A percentile compares a stretch with the other conserved stretches of the same genome.
These are phyloP conservation scores for Mus minutoides DNA, from an alignment of 2,797 vertebrate genomes.

Conservation along the genomic window DNA sequence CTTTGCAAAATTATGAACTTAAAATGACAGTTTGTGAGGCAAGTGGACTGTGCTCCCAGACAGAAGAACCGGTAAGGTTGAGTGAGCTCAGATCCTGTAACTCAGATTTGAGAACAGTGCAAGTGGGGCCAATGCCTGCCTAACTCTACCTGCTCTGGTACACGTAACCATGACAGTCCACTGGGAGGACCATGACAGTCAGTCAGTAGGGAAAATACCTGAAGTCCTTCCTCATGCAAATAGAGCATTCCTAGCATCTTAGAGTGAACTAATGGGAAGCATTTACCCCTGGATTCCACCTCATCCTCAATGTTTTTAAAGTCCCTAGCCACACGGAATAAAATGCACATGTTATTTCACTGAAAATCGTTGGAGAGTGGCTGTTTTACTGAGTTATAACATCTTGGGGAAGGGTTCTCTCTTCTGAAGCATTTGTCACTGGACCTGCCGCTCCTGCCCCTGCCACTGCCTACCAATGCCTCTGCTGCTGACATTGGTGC, in stretches of 20 bases:
- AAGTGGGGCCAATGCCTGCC: no score
- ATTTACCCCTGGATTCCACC: no score
- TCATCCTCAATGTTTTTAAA: no score
- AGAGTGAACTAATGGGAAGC: no score
- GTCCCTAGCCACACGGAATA: no score
- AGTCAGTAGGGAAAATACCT: no score
- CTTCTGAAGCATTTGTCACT: not conserved
- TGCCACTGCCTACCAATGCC: not conserved
- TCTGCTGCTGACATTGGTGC: not conserved
- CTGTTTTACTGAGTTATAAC: not conserved
- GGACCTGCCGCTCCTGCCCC: not conserved
- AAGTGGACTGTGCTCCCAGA: not conserved
- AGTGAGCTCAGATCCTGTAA: not conserved
- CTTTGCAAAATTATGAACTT: constrained; percentile 55
- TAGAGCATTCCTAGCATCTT: no score
- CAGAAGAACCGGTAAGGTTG: not conserved
- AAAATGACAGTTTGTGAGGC: not conserved
- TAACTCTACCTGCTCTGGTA: not conserved
- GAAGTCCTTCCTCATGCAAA: no score
- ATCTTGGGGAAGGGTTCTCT: not conserved
- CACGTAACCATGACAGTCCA: no score
- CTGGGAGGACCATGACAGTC: no score
- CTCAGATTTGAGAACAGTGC: not conserved
- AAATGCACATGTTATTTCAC: no score
- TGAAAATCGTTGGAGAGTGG: no score